Conservation (phyloP, 2,113 vertebrate genomes). For the Heterocephalus glaber region DNA sequence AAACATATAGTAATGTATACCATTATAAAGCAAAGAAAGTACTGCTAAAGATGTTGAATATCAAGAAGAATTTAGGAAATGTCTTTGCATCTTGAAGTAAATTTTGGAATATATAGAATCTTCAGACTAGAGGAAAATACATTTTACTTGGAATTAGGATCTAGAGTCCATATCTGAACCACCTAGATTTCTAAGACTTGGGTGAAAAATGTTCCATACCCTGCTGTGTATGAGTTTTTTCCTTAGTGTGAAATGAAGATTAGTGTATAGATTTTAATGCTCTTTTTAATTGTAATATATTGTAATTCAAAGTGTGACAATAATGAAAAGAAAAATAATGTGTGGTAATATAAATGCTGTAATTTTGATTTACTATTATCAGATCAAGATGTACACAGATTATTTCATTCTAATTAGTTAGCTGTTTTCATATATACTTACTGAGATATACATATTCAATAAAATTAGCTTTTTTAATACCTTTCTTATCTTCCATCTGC, state of each 20-base stretch:
- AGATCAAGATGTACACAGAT: background rate
- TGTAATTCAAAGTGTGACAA: constrained; percentile 25
- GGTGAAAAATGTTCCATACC: background rate
- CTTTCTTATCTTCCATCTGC: background rate
- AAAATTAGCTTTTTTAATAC: background rate
- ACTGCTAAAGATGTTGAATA: background rate
- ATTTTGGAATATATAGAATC: background rate
- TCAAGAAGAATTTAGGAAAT: background rate
- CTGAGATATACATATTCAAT: background rate
- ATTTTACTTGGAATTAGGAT: background rate
- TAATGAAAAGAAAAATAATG: background rate
- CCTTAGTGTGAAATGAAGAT: background rate
- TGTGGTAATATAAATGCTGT: background rate
- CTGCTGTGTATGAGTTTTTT: background rate
- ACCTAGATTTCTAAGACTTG: background rate
- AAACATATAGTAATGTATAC: background rate
- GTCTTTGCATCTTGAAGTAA: background rate
- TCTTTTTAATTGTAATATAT: background rate
- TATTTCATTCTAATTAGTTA: background rate
- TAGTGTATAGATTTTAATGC: background rate
- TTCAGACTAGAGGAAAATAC: background rate
- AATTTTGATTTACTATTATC: background rate
- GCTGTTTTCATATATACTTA: background rate
- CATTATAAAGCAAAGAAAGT: background rate
- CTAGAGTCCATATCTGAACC: background rate